Percentiles rank a stretch among this genome's conserved stretches.
Conservation (phyloP, 35 echinoderm and acorn worm genomes). For the Eucidaris tribuloides region DNA sequence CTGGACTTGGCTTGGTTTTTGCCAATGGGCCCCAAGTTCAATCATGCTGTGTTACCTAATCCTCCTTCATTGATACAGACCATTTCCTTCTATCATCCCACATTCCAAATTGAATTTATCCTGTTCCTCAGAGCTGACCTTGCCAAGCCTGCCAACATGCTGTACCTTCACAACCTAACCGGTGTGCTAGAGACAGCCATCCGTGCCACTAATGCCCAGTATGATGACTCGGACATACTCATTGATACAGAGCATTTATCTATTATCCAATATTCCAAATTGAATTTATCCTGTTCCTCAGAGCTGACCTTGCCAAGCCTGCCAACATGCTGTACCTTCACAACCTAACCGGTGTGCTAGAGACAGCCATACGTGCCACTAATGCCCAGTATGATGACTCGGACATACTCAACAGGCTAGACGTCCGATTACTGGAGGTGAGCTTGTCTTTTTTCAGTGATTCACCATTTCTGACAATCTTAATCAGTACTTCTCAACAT, state of each 20-base stretch:
- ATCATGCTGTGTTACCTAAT: too few relatives aligned
- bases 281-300: too few relatives aligned
- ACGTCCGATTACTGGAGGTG: conserved; percentile 92
- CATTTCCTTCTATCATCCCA: not conserved
- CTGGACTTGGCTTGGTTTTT: too few relatives aligned
- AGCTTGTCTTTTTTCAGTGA: too few relatives aligned
- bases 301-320: conserved; percentile 85
- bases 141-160: conserved; percentile 75
- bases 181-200: conserved; percentile 90
- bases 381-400: conserved; percentile 97
- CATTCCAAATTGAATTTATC: not conserved
- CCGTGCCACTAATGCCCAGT: conserved; percentile 94
- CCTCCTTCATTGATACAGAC: too few relatives aligned
- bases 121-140: conserved; percentile 70
- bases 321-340: conserved; percentile 88
- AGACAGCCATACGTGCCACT: conserved; percentile 86
- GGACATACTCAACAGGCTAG: conserved; percentile 80
- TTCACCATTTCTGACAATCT: too few relatives aligned
- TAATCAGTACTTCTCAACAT: too few relatives aligned
- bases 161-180: conserved; percentile 90
- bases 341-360: conserved; percentile 83
- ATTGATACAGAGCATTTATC: too few relatives aligned
- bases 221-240: conserved; percentile 86
- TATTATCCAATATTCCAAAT: not conserved
- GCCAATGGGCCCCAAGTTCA: too few relatives aligned